Conservation (phyloP, 2,113 vertebrate species). For the Crotalus viridis region DNA sequence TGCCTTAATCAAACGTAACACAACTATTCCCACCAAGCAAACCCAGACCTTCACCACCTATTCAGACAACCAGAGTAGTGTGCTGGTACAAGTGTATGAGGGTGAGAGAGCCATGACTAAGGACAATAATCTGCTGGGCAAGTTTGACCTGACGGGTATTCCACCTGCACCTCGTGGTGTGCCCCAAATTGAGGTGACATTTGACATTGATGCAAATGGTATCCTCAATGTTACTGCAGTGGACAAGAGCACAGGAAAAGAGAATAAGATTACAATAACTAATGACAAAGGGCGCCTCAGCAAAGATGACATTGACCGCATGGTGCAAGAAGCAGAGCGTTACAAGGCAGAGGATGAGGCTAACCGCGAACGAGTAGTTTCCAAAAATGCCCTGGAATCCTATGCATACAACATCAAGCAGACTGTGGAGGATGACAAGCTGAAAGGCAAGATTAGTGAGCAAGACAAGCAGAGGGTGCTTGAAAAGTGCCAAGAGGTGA, state of each 20-base stretch:
- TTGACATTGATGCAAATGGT: conserved; percentile 81
- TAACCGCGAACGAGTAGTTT: conserved; percentile 74
- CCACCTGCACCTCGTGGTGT: conserved; percentile 79
- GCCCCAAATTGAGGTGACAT: conserved; percentile 81
- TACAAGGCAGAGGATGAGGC: conserved; percentile 80
- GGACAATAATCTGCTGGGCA: conserved; percentile 83
- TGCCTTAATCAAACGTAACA: conserved; percentile 80
- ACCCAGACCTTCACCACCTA: conserved; percentile 85
- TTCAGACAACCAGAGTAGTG: conserved; percentile 80
- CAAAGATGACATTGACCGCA: conserved; percentile 81
- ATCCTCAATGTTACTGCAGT: conserved; percentile 78
- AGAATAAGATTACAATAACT: conserved; percentile 84
- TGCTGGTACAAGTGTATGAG: conserved; percentile 79
- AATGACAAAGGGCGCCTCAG: conserved; percentile 82
- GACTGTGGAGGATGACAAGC: conserved; percentile 77
- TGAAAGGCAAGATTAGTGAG: conserved; percentile 80
- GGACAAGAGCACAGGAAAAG: conserved; percentile 82
- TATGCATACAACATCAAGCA: conserved; percentile 81
- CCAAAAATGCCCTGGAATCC: conserved; percentile 79
- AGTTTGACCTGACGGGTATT: conserved; percentile 79
- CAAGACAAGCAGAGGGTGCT: conserved; percentile 78
- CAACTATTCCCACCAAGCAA: conserved; percentile 83
- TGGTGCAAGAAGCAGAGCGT: conserved; percentile 82
- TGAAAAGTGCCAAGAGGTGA: conserved; percentile 78
- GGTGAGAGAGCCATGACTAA: conserved; percentile 81